Evolutionary conservation across 2,797 vertebrate genomes (phyloP), one percentile per base, ranked within the genome.

Genomic region (Myotis myotis): DNA sequence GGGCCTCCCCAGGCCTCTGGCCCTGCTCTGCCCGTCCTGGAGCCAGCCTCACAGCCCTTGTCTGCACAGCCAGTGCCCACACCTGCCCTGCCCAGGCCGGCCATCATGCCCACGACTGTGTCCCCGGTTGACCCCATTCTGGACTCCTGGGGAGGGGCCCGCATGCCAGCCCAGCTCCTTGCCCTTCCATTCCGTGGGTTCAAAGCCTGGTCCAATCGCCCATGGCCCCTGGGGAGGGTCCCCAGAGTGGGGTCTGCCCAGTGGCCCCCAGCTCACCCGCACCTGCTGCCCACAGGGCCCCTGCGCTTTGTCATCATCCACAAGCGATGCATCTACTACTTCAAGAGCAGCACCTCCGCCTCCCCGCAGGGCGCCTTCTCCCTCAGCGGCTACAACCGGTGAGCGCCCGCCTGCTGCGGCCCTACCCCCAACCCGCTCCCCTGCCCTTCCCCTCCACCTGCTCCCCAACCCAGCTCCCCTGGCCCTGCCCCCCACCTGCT

Each of bases 381-480:
- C 10, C 98, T 99, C 96, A 99, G 98, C 1, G 99, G 99, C 91
- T 99, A 99, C 97, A 99, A 99, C 98, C 99, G 99, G 99, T 99
- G 81, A 98, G 99, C 97, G 60, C 3, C 22, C 20, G 20, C 20
- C 51, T 53, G 53, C 53, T 47, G 44, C 11, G 44, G 44, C 20
- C 53, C 20, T 20, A 19, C 51, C 19, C 53, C 19, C 19, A 7
- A 44, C 41, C 41, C 41, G 41, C 41, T 9, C 53, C 19, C 51
- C 51, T 51, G 51, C 51, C 17, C 51, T 2, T 19, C 51, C 17
- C 51, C 6, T 19, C 3, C 47, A 41, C 6, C 44, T 3, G 44
- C 44, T 47, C 44, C 44, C 44, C 44, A 11, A 41, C 8, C 8
- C 6, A n/a, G 41, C 3, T 38, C 38, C 38, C 19, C 53, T 4